phyloP scores from a whole-genome alignment of 2,888 invertebrate species.

The Digitonthophagus gazella region DNA sequence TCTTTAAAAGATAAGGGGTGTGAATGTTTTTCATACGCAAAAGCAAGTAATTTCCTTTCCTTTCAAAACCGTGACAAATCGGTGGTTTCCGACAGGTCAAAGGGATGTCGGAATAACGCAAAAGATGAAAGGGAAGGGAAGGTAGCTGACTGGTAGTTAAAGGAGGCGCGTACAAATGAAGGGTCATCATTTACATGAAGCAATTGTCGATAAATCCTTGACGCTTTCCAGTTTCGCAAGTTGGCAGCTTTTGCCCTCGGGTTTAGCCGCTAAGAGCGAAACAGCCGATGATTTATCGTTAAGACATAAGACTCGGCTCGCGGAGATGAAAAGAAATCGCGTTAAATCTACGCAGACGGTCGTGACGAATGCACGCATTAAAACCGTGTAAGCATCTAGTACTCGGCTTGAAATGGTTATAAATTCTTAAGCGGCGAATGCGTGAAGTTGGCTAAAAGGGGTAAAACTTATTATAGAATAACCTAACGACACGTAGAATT shows the following conservation, averaged over 20 bases:
- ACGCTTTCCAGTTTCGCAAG: background rate
- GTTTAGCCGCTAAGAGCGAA: background rate
- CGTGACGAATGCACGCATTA: constrained; percentile 5
- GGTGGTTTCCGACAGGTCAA: background rate
- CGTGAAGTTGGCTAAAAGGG: background rate
- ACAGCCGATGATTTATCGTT: constrained; percentile 5
- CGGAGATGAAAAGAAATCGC: constrained; percentile 15
- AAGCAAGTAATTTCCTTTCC: no score
- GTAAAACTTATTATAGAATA: background rate
- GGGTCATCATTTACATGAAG: background rate
- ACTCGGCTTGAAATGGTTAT: constrained; percentile 1
- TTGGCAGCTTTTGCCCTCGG: background rate
- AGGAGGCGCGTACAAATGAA: background rate
- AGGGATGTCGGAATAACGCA: background rate
- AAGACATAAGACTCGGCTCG: background rate
- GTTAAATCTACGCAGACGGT: background rate
- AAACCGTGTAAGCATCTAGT: constrained; percentile 4
- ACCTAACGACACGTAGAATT: background rate
- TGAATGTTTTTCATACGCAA: no score
- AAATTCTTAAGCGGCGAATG: background rate
- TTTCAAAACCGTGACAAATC: background rate
- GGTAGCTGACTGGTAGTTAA: background rate
- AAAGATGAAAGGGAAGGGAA: background rate
- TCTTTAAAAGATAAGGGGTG: no score
- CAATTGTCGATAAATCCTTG: background rate